These are phyloP conservation scores for Ctenopoma multispine DNA, from an alignment of 2,797 vertebrate genomes.

Conservation along the genomic window DNA sequence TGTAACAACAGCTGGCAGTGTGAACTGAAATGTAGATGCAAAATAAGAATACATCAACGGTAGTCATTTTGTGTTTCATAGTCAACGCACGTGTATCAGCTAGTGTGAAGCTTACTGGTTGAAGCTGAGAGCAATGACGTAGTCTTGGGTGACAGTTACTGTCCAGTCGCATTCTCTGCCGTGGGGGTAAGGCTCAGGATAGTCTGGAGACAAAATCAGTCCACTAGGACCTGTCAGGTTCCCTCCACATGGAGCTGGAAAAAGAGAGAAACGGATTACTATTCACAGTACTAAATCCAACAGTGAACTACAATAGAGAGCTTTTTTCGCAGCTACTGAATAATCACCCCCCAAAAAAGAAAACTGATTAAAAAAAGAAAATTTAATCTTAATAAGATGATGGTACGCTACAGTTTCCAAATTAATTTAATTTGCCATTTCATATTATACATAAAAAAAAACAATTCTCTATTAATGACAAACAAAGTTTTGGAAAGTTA, in stretches of 20 bases:
- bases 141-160: conserved; percentile 91
- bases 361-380: no score
- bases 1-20: not conserved
- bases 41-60: not conserved
- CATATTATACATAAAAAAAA: no score
- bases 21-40: not conserved
- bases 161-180: conserved; percentile 98
- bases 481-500: no score
- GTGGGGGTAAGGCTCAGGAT: conserved; percentile 95
- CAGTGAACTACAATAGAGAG: not conserved
- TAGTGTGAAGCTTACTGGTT: conserved; percentile 86
- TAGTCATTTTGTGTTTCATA: not conserved
- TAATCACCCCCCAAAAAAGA: not conserved
- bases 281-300: not conserved
- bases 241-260: conserved; percentile 94
- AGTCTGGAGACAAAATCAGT: conserved; percentile 95
- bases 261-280: not conserved
- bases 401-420: no score
- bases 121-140: conserved; percentile 95
- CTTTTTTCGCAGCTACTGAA: not conserved
- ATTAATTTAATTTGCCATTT: no score
- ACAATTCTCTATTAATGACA: no score
- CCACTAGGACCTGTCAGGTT: conserved; percentile 92
- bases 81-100: not conserved
- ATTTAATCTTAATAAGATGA: no score